Evolutionary conservation across 1,140 invertebrate genomes (phyloP).

Genomic region (Whitmania pigra): DNA sequence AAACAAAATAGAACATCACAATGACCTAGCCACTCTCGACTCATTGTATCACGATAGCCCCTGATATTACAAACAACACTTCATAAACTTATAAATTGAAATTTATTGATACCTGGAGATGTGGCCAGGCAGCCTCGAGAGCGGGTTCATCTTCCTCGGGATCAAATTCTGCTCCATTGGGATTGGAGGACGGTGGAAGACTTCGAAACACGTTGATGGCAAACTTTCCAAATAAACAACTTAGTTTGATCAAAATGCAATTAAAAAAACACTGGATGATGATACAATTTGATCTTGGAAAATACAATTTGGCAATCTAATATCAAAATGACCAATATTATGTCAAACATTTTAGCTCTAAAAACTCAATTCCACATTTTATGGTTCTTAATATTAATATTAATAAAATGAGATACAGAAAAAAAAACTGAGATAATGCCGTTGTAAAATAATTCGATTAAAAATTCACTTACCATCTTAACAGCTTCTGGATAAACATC

Average conservation of each 20-base stretch:
- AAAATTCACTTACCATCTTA: conserved; percentile 63
- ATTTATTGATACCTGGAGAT: conserved; percentile 50
- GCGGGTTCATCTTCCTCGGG: conserved; percentile 99
- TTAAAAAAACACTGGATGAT: background rate
- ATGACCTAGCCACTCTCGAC: background rate
- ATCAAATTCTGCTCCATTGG: conserved; percentile 73
- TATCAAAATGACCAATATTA: too few relatives aligned
- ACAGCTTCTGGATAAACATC: conserved; percentile 87
- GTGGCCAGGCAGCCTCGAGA: conserved; percentile 95
- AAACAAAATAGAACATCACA: conserved; percentile 23
- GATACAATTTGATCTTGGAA: too few relatives aligned
- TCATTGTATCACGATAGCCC: background rate
- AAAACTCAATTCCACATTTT: too few relatives aligned
- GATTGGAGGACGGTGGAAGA: conserved; percentile 80
- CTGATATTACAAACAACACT: background rate
- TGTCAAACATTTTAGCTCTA: too few relatives aligned
- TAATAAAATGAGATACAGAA: conserved; percentile 28
- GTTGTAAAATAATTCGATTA: conserved; percentile 42
- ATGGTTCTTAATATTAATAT: too few relatives aligned
- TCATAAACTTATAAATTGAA: conserved; percentile 25
- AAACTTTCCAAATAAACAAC: conserved; percentile 50
- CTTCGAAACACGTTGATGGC: conserved; percentile 86
- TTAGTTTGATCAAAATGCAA: background rate
- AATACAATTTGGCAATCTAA: too few relatives aligned
- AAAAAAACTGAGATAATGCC: conserved; percentile 20